Evolutionary conservation across 2,888 invertebrate genomes (phyloP), one percentile per base, ranked within the genome.

Genomic region (Cosmia trapezina): DNA sequence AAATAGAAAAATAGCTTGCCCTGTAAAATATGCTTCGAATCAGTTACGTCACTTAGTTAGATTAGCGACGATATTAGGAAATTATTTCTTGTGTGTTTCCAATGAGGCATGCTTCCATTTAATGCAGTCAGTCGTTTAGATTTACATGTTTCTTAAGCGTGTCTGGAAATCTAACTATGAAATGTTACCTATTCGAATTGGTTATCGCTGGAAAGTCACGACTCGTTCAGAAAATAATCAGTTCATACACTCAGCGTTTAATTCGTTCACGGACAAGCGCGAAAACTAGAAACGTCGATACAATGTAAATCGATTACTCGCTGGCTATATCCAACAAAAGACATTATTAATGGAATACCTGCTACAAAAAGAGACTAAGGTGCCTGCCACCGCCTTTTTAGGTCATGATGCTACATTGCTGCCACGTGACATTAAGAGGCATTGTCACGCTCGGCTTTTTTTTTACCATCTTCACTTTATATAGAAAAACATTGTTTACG

Each of bases 341-440:
- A 81, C 80, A 81, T 89, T 89, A 89, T 89, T 89, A 89, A 90
- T 91, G 87, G 89, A 88, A 88, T 83, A 85, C 78, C 84, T 81
- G 87, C 80, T 76, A 86, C 85, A 89, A 90, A 90, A 89, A 89
- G 86, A 86, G 81, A 88, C 87, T 84, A 73, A 91, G 89, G 89
- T 87, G 91, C 88, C 86, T 87, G 88, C 88, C 88, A 89, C 88
- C 85, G 85, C 84, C 90, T 93, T 92, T 94, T 88, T 90, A 88
- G 94, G 94, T 94, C 94, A 94, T 91, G 90, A 90, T 86, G 88
- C 82, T 47, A 78, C 70, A 28, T 19, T 70, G 56, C n/a, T 43
- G 57, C 82, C 76, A 75, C 86, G 76, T 84, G 85, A 76, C 76
- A 83, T 83, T 73, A 75, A 68, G 65, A 61, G 53, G 59, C 64